Percentiles rank a stretch among this genome's conserved stretches.
Conservation (phyloP, 2,113 vertebrate genomes). For the Fulica atra region DNA sequence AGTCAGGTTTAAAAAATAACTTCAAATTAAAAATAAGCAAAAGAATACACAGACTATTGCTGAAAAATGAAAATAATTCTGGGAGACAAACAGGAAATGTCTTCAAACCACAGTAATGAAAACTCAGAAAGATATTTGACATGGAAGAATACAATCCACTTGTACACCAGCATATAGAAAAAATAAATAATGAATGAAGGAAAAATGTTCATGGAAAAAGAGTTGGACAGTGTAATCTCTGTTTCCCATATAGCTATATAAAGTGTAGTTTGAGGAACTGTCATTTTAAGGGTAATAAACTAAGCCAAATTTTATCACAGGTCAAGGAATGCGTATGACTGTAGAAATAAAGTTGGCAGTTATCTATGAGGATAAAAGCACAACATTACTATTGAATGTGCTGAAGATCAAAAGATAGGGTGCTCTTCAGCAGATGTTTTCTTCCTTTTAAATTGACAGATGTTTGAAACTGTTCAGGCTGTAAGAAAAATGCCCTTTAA, state of each 20-base stretch:
- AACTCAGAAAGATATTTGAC: background rate
- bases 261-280: slow-evolving; percentile 5
- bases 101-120: slow-evolving; percentile 12
- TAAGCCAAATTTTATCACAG: slow-evolving; percentile 24
- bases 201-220: background rate
- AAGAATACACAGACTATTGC: background rate
- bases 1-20: background rate
- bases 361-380: background rate
- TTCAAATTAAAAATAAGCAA: background rate
- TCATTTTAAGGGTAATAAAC: background rate
- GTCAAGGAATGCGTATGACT: background rate
- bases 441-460: background rate
- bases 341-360: slow-evolving; percentile 3
- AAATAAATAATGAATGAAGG: background rate
- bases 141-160: background rate
- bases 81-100: background rate
- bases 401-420: background rate
- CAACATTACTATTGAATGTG: background rate
- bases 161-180: background rate
- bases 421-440: background rate
- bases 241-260: background rate
- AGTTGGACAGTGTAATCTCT: background rate
- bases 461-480: background rate
- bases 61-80: background rate
- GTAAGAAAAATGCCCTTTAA: background rate